A percentile compares a stretch with the other conserved stretches of the same genome.
These are phyloP conservation scores for Aphelinus certus DNA, from an alignment of 1,140 invertebrate species.

Conservation along the genomic window DNA sequence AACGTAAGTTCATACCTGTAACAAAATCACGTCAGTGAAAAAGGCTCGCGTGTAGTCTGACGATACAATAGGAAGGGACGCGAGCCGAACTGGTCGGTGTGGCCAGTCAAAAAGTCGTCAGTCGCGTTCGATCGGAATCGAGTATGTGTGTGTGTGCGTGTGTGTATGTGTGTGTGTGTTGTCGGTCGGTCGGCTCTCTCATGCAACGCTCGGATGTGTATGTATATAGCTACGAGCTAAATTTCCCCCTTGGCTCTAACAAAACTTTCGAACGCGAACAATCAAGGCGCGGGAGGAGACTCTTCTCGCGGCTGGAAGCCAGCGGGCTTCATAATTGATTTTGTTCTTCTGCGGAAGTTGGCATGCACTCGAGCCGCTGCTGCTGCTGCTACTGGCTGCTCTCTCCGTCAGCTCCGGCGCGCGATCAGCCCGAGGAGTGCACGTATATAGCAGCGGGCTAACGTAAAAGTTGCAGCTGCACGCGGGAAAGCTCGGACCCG, in stretches of 20 bases:
- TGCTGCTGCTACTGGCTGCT: neutral
- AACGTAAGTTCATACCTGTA: neutral
- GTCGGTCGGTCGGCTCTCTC: no score
- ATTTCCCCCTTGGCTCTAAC: constrained; percentile 27
- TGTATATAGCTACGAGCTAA: neutral
- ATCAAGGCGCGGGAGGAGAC: constrained; percentile 39
- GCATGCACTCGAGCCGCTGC: constrained; percentile 47
- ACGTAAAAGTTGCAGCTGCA: constrained; percentile 48
- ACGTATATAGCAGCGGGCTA: constrained; percentile 34
- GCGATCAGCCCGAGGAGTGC: neutral
- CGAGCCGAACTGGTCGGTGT: no score
- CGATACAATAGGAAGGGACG: no score
- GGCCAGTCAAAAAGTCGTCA: constrained; percentile 20
- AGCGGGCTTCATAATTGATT: constrained; percentile 56
- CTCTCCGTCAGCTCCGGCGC: neutral
- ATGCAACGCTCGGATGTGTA: no score
- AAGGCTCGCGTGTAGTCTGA: no score
- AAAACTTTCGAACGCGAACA: constrained; percentile 36
- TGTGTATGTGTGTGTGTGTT: no score
- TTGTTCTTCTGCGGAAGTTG: constrained; percentile 54
- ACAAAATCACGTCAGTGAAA: neutral
- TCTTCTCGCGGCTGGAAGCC: constrained; percentile 22
- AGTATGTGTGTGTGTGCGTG: no score
- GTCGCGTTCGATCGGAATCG: constrained; percentile 7
- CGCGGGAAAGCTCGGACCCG: constrained; percentile 47